Base-by-base conservation (phyloP, 2,113 vertebrate species). In the Hucho hucho region DNA sequence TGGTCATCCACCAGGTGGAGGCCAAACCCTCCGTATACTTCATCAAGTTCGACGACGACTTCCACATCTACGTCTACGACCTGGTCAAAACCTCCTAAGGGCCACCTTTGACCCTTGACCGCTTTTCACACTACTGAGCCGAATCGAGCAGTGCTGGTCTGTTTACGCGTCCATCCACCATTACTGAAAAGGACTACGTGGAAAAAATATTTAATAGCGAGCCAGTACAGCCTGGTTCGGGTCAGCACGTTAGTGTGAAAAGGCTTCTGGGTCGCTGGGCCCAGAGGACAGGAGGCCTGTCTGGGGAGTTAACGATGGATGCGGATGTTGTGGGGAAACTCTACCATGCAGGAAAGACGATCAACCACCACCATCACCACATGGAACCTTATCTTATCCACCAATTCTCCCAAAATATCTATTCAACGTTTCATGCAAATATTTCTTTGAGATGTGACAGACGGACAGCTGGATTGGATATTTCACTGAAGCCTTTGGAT, bases 1-100 rank as follows among this genome's bases (percentile, higher is more conserved):
- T 99, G 97, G 97, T 98, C 91, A 98, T 99, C 91, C 97, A 98
- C 90, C 97, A 99, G 92, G 97, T 99, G 83, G 97, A 98, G 92
- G 97, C 97, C 93, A 98, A 98, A 87, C 97, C 97, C 71, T 98
- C 97, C 22, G 96, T 98, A 88, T 99, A 99, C 93, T 98, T 99
- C 91, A 98, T 99, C 93, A 99, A 98, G 92, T 99, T 98, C 83
- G 96, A 98, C 90, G 97, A 98, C 81, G 97, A 98, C 94, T 98
- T 97, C 93, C 97, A 98, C 93, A 98, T 98, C 94, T 98, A 98
- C 86, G 97, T 99, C 88, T 99, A 98, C 46, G 97, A 98, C 92
- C 94, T 99, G 93, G 96, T 98, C 88, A 99, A 98, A 89, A 97
- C 96, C 68, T 97, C 96, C 20, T 98, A 97, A 83, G 75, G 37